Base-by-base conservation (phyloP, 2,797 vertebrate species). In the Austrolebias charrua region DNA sequence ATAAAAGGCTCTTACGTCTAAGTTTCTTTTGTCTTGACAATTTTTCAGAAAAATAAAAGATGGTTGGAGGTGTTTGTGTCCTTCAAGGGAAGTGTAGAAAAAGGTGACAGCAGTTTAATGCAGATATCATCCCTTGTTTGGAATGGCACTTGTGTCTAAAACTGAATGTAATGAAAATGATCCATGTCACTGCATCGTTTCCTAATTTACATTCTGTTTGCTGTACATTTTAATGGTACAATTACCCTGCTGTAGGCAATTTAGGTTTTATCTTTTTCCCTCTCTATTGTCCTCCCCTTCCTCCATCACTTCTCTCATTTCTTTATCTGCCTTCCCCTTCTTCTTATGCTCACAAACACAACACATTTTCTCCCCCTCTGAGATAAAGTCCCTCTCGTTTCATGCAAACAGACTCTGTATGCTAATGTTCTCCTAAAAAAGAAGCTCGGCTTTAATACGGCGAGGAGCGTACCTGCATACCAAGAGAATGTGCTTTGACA, bases 401-500 rank as follows among this genome's bases (percentile, higher is more conserved):
- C 65, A 74, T 64, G 73, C 53, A 6, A n/a, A 18, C 58, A 10
- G 2, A 42, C 57, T 4, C 53, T 45, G 67, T 80, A 85, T 84
- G 81, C 73, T 84, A 88, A 88, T 85, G 68, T 9, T 3, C 2
- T 1, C 31, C 56, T 31, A 38, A 38, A 56, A 68, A 77, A 74
- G 75, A n/a, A 71, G 76, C 69, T 65, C 53, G 64, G 55, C 69
- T 77, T 69, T 84, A 84, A 82, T 80, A 68, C 61, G n/a, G 71
- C 0, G 59, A 75, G 66, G 71, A 61, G 56, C 55, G 80, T 19
- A 71, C 57, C 77, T 75, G 79, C 84, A 83, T 69, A 82, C 69
- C 71, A 47, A 71, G 16, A 71, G 53, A 75, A 89, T 79, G 20
- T 81, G 81, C 85, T 82, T 80, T 86, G 82, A 82, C 84, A 83